phyloP scores from a whole-genome alignment of 2,888 invertebrate species.

The Drosophila rellima region DNA sequence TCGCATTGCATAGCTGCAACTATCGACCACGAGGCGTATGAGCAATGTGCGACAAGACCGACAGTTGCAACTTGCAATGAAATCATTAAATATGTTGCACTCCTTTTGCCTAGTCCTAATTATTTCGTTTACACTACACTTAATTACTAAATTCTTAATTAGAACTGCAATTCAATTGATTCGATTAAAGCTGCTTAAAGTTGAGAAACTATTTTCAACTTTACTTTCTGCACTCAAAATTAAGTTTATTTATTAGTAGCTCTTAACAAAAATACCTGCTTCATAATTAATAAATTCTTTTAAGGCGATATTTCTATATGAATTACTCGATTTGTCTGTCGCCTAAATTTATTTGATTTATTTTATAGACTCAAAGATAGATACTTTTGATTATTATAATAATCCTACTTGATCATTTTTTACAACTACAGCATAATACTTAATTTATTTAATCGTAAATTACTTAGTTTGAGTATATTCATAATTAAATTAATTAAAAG shows the following conservation, averaged over 20 bases:
- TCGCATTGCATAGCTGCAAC: constrained; percentile 43
- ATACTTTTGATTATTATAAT: too few species aligned
- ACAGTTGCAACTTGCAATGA: constrained; percentile 22
- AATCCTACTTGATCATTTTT: too few species aligned
- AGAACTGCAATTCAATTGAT: not conserved
- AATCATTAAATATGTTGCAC: constrained; percentile 13
- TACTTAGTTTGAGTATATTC: too few species aligned
- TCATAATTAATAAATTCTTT: too few species aligned
- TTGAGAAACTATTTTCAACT: not conserved
- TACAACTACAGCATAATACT: too few species aligned
- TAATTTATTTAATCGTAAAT: too few species aligned
- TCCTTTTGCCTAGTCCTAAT: constrained; percentile 5
- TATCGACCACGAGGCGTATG: constrained; percentile 57
- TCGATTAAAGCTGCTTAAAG: not conserved
- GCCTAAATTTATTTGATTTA: too few species aligned
- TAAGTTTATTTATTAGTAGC: not conserved
- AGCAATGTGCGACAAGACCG: constrained; percentile 32
- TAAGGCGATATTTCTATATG: too few species aligned
- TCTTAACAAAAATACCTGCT: too few species aligned
- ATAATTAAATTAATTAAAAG: too few species aligned
- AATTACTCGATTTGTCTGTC: too few species aligned
- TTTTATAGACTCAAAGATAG: too few species aligned
- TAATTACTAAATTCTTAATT: constrained; percentile 2
- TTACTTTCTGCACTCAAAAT: not conserved
- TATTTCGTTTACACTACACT: not conserved